A percentile compares a stretch with the other conserved stretches of the same genome.
phyloP scores from a whole-genome alignment of 2,888 invertebrate genomes.

The Labia minor region DNA sequence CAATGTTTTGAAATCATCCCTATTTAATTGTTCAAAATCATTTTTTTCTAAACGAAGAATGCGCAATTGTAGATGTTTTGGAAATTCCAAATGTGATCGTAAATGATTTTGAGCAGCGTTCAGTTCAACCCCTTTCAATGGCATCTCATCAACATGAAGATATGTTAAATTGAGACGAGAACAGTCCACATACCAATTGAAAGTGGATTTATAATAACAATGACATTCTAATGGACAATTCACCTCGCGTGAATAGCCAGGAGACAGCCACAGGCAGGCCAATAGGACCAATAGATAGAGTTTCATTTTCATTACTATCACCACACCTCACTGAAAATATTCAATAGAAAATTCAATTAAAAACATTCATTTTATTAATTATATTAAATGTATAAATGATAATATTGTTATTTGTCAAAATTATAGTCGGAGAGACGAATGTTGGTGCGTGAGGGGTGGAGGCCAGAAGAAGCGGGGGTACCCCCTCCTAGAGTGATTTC shows the following conservation, averaged over 20 bases:
- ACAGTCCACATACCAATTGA: conserved; percentile 69
- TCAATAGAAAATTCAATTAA: too few species aligned
- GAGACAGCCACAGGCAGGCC: too few species aligned
- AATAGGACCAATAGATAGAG: too few species aligned
- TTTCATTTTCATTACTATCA: too few species aligned
- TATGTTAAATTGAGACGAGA: conserved; percentile 61
- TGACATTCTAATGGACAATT: conserved; percentile 60
- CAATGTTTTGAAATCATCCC: conserved; percentile 51
- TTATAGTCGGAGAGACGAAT: too few species aligned
- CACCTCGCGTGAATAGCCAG: conserved; percentile 41
- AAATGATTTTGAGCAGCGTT: conserved; percentile 61
- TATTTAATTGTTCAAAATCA: conserved; percentile 46
- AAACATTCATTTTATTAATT: too few species aligned
- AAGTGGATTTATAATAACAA: conserved; percentile 61
- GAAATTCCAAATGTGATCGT: conserved; percentile 48
- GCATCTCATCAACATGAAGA: conserved; percentile 51
- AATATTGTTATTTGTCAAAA: too few species aligned
- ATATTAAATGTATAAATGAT: too few species aligned
- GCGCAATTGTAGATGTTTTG: conserved; percentile 55
- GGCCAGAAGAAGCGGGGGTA: too few species aligned
- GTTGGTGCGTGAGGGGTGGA: too few species aligned
- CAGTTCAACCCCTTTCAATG: conserved; percentile 55
- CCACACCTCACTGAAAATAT: too few species aligned
- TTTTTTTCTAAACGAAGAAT: conserved; percentile 60
- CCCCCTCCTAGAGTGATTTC: too few species aligned